These are phyloP conservation scores for Agrotis puta DNA, from an alignment of 2,888 invertebrate species.

Conservation along the genomic window DNA sequence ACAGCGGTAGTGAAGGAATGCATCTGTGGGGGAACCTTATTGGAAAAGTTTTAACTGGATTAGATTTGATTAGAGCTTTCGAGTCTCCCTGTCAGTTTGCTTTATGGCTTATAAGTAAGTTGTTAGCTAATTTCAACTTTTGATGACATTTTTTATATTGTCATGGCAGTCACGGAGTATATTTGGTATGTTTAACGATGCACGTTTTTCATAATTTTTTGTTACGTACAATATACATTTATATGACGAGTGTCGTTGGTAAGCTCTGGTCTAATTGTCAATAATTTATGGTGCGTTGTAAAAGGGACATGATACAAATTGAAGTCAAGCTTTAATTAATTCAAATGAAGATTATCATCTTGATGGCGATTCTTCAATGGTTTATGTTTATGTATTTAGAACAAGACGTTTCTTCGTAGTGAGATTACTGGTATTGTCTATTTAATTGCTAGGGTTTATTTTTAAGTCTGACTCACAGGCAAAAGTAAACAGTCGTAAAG, in stretches of 20 bases:
- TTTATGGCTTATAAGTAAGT: constrained; percentile 81
- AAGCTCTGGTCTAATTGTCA: constrained; percentile 26
- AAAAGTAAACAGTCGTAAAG: not conserved
- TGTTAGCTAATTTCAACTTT: constrained; percentile 75
- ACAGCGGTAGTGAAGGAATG: constrained; percentile 72
- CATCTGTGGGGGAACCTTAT: constrained; percentile 84
- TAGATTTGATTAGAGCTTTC: constrained; percentile 84
- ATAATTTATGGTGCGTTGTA: constrained; percentile 34
- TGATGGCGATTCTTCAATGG: constrained; percentile 27
- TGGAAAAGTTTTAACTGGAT: constrained; percentile 90
- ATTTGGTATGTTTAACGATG: constrained; percentile 47
- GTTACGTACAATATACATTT: constrained; percentile 21
- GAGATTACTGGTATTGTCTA: constrained; percentile 7
- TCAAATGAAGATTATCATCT: constrained; percentile 49
- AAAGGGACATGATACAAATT: constrained; percentile 35
- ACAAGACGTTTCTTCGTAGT: constrained; percentile 28
- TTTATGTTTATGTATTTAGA: constrained; percentile 13
- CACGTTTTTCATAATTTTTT: constrained; percentile 40
- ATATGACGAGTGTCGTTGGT: constrained; percentile 9
- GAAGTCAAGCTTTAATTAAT: constrained; percentile 45
- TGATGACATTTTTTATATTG: constrained; percentile 68
- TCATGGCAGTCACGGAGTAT: constrained; percentile 58
- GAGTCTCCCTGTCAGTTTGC: constrained; percentile 64
- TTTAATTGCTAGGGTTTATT: constrained; percentile 21
- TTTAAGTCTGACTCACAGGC: constrained; percentile 33